Base-by-base conservation (phyloP, 2,888 invertebrate species). In the Entomobrya proxima region DNA sequence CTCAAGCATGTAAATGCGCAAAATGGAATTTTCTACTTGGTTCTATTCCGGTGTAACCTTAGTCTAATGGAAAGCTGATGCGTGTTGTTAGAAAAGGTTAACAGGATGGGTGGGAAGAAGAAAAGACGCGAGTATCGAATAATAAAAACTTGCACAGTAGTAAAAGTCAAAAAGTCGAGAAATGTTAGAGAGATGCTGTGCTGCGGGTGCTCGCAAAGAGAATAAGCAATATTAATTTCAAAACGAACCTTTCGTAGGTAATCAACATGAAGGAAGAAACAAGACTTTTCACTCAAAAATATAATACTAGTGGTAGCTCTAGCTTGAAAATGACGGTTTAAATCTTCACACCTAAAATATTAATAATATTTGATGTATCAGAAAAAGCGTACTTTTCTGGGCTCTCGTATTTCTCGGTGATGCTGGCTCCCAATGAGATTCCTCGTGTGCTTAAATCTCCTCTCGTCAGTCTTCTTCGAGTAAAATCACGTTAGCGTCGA, bases 261-360 rank as follows among this genome's bases (percentile, higher is more conserved):
- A 87, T 86, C 86, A 87, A 87, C 86, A 87, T 86, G 85, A 85
- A 86, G 86, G 64, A 44, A 24, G 69, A 64, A 69, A 81, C 76
- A 76, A 86, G 79, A 30, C 79, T 74, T 75, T 61, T 74, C 79
- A 74, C 78, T 85, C 78, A 85, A 85, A 85, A 80, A 55, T 58
- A 76, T 35, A 40, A 35, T 35, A 13, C 11, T 1, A 1, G 27
- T n/a, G 32, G 58, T 58, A 30, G 58, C n/a, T n/a, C n/a, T 11
- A 58, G 32, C n/a, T 15, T 58, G 58, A 15, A 5, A 32, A 58
- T 24, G 58, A 32, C 21, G 21, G 30, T 75, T 21, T 55, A 18
- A 55, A 76, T 76, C 55, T 77, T 77, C 77, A 61, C 77, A 77
- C 64, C 77, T 55, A 76, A 37, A 5, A 24, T 24, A 21, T 7